A percentile compares a stretch with the other conserved stretches of the same genome.
phyloP scores from a whole-genome alignment of 1,140 invertebrate species.

The Augochlora pura region DNA sequence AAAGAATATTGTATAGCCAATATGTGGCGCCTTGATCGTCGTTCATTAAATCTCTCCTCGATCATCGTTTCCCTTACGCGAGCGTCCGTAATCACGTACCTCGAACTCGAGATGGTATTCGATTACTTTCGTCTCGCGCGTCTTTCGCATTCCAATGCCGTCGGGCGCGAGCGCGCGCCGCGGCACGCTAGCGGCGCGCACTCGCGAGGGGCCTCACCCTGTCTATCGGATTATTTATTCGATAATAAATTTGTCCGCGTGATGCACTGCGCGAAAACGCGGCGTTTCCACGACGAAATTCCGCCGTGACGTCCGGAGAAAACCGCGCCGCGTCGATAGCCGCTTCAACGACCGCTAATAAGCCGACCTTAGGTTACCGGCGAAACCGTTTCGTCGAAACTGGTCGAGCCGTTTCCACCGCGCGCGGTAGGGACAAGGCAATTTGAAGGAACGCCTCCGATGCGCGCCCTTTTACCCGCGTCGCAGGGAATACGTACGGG shows the following conservation, averaged over 20 bases:
- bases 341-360: not conserved
- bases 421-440: not conserved
- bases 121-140: slow-evolving; percentile 61
- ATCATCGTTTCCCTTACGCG: slow-evolving; percentile 52
- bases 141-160: slow-evolving; percentile 49
- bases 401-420: too few relatives aligned
- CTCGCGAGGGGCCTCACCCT: slow-evolving; percentile 1
- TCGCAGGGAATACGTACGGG: slow-evolving; percentile 8
- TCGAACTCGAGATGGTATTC: slow-evolving; percentile 60
- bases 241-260: slow-evolving; percentile 58
- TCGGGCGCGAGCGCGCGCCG: slow-evolving; percentile 9
- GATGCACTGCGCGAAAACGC: slow-evolving; percentile 55
- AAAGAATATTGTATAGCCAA: slow-evolving; percentile 63
- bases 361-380: not conserved
- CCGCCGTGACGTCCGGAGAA: slow-evolving; percentile 22
- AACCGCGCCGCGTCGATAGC: not conserved
- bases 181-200: not conserved
- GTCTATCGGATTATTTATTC: slow-evolving; percentile 56
- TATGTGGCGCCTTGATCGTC: slow-evolving; percentile 48
- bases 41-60: slow-evolving; percentile 59
- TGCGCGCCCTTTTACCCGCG: too few relatives aligned
- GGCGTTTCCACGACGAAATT: slow-evolving; percentile 51
- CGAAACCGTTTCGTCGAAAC: too few relatives aligned
- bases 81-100: slow-evolving; percentile 21
- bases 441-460: not conserved